Conservation (phyloP, 2,113 vertebrate genomes). For the Bambusicola thoracicus region DNA sequence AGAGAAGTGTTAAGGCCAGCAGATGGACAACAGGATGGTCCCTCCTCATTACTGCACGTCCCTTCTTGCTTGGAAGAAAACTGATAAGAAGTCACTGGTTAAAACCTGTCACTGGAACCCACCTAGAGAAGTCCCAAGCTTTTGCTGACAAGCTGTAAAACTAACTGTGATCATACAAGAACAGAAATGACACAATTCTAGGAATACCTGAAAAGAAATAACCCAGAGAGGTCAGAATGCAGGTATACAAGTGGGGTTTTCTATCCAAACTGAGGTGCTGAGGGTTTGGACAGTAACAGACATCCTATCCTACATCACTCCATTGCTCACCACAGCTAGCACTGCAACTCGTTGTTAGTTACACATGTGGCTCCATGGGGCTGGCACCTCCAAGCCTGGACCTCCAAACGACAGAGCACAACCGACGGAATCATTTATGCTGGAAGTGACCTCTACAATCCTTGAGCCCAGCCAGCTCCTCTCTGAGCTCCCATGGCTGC, state of each 20-base stretch:
- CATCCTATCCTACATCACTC: accelerated
- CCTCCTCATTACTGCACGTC: neutral
- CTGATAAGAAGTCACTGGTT: neutral
- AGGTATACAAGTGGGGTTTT: neutral
- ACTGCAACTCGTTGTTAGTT: accelerated
- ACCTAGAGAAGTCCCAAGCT: neutral
- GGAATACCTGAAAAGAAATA: neutral
- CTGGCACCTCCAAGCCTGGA: neutral
- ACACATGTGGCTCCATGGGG: accelerated
- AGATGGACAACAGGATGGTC: neutral
- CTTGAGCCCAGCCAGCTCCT: neutral
- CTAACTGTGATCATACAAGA: neutral
- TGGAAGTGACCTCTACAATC: neutral
- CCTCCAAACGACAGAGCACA: neutral
- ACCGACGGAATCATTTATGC: neutral
- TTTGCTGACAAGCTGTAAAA: neutral
- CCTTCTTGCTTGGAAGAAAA: neutral
- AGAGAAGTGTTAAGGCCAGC: neutral
- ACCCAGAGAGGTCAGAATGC: neutral
- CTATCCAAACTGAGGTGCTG: neutral
- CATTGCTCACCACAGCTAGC: accelerated
- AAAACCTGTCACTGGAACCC: neutral
- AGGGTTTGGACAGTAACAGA: neutral
- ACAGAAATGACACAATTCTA: neutral
- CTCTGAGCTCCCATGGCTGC: neutral